These are phyloP conservation scores for Marmota flaviventris DNA, from an alignment of 2,113 vertebrate genomes.

Conservation along the genomic window DNA sequence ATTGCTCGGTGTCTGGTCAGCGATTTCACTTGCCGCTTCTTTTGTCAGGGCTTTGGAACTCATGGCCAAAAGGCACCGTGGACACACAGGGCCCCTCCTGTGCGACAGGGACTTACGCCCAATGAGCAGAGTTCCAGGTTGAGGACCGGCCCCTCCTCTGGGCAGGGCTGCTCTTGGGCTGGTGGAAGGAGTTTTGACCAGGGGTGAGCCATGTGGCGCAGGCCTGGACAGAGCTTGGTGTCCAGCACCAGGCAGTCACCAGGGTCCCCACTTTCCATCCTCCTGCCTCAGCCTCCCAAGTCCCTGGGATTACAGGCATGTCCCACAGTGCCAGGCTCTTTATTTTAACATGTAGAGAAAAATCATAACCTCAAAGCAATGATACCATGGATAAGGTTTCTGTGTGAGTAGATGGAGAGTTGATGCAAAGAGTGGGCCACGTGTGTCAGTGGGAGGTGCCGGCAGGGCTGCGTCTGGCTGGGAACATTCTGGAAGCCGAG, in stretches of 20 bases:
- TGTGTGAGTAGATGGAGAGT: neutral
- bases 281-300: too few species aligned
- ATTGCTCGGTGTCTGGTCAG: conserved; percentile 51
- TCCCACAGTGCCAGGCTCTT: neutral
- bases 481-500: neutral
- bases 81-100: neutral
- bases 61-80: neutral
- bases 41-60: conserved; percentile 46
- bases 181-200: neutral
- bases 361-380: neutral
- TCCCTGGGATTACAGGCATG: too few species aligned
- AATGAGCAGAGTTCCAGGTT: conserved; percentile 34
- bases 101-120: conserved; percentile 51
- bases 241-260: neutral
- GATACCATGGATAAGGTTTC: too few species aligned
- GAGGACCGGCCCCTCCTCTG: neutral
- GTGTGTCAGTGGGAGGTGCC: neutral
- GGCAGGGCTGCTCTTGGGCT: neutral
- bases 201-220: neutral
- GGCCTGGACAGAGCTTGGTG: neutral
- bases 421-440: neutral
- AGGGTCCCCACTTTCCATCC: neutral
- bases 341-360: neutral
- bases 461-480: neutral
- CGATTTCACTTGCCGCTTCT: conserved; percentile 39